phyloP scores from a whole-genome alignment of 2,113 vertebrate genomes.

The Triplophysa tibetana region DNA sequence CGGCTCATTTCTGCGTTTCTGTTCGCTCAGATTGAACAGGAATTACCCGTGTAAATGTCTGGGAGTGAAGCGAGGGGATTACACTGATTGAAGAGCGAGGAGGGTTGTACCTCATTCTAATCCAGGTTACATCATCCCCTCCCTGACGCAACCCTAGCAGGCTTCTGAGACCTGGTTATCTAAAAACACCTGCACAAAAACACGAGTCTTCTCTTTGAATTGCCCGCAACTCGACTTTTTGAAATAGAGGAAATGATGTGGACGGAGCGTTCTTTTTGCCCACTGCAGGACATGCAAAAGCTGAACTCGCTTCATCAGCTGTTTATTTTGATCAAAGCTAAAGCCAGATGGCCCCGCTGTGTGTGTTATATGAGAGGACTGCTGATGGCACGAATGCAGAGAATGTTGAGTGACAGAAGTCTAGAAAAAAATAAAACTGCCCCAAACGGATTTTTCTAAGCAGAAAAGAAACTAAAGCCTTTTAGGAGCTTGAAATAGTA shows the following conservation, averaged over 20 bases:
- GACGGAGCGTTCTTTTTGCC: slow-evolving; percentile 18
- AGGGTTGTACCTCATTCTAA: slow-evolving; percentile 34
- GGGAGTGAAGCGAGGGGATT: slow-evolving; percentile 70
- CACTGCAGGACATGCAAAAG: slow-evolving; percentile 1
- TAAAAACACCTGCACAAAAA: neutral
- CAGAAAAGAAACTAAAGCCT: neutral
- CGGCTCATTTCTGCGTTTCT: slow-evolving; percentile 69
- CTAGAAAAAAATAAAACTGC: neutral
- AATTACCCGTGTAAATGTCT: slow-evolving; percentile 78
- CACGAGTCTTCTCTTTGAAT: neutral
- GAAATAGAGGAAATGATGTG: neutral
- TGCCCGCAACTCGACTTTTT: neutral
- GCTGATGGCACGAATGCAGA: slow-evolving; percentile 21
- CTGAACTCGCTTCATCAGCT: slow-evolving; percentile 22
- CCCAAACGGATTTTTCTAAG: neutral
- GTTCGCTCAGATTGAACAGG: slow-evolving; percentile 66
- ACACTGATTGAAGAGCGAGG: slow-evolving; percentile 49
- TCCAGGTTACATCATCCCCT: slow-evolving; percentile 19
- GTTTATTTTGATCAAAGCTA: slow-evolving; percentile 30
- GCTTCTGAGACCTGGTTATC: slow-evolving; percentile 2
- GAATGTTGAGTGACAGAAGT: slow-evolving; percentile 2
- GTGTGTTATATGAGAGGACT: slow-evolving; percentile 7
- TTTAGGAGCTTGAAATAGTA: no score
- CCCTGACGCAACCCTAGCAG: neutral
- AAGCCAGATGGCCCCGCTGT: neutral